Percentiles rank a stretch among this genome's conserved stretches.
phyloP scores from a whole-genome alignment of 2,113 vertebrate species.

The Empidonax alnorum region DNA sequence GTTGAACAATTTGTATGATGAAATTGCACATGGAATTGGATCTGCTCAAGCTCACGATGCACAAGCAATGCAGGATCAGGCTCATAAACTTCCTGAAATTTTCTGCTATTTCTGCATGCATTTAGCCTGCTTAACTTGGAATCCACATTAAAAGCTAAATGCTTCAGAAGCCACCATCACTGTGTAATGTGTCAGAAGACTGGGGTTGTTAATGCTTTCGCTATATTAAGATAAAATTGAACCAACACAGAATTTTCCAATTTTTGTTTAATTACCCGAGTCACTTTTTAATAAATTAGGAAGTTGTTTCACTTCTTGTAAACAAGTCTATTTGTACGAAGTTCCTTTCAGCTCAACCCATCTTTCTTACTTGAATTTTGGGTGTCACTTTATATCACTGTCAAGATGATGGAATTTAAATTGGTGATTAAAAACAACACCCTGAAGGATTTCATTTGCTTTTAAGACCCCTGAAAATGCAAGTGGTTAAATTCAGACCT shows the following conservation, averaged over 20 bases:
- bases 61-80: background rate
- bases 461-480: slow-evolving; percentile 12
- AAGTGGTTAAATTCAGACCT: slow-evolving; percentile 1
- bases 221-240: background rate
- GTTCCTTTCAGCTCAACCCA: background rate
- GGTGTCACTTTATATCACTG: background rate
- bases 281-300: slow-evolving; percentile 25
- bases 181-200: background rate
- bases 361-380: slow-evolving; percentile 3
- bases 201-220: background rate
- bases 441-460: background rate
- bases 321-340: background rate
- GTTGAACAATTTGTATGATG: background rate
- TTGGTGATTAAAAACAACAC: background rate
- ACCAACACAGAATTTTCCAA: slow-evolving; percentile 2
- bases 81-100: background rate
- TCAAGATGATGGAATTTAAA: slow-evolving; percentile 17
- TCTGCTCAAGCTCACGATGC: background rate
- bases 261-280: slow-evolving; percentile 50
- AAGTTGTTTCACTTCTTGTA: slow-evolving; percentile 21
- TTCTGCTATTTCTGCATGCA: background rate
- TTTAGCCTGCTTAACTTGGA: background rate
- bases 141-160: background rate
- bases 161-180: background rate
- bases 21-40: background rate